These are phyloP conservation scores for Philereme transversata DNA, from an alignment of 2,888 invertebrate species.

Conservation along the genomic window DNA sequence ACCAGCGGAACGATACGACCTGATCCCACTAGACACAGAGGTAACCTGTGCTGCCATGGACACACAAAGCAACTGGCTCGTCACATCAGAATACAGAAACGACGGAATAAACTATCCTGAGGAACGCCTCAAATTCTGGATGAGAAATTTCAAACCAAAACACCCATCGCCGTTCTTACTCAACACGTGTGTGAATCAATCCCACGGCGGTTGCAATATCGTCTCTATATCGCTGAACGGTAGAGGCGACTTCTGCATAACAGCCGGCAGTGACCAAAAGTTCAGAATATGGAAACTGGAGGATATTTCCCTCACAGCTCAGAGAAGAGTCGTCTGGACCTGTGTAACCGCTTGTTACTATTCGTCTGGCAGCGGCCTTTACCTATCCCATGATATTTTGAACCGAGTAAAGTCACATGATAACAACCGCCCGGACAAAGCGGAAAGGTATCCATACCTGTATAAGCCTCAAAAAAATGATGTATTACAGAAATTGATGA, in stretches of 20 bases:
- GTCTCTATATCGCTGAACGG: constrained; percentile 65
- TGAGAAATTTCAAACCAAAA: constrained; percentile 1
- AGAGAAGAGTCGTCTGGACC: constrained; percentile 53
- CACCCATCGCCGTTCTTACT: constrained; percentile 58
- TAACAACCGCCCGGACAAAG: constrained; percentile 36
- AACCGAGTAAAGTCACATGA: constrained; percentile 64
- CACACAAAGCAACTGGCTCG: constrained; percentile 68
- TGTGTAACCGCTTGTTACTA: constrained; percentile 77
- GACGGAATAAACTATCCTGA: constrained; percentile 73
- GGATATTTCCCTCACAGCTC: constrained; percentile 43
- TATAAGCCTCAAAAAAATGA: constrained; percentile 51
- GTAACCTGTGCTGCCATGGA: constrained; percentile 72
- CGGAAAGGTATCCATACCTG: constrained; percentile 55
- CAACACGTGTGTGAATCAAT: constrained; percentile 72
- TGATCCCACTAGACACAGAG: constrained; percentile 74
- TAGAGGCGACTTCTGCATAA: constrained; percentile 70
- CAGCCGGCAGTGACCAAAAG: constrained; percentile 74
- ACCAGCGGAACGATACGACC: constrained; percentile 68
- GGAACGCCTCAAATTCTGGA: constrained; percentile 76
- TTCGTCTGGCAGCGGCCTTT: constrained; percentile 67
- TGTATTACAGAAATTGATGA: constrained; percentile 59
- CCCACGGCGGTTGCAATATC: constrained; percentile 73
- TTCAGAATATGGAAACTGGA: constrained; percentile 72
- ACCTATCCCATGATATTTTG: constrained; percentile 59
- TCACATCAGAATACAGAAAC: constrained; percentile 75